phyloP scores from a whole-genome alignment of 2,797 vertebrate species.

The Threskiornis aethiopicus region DNA sequence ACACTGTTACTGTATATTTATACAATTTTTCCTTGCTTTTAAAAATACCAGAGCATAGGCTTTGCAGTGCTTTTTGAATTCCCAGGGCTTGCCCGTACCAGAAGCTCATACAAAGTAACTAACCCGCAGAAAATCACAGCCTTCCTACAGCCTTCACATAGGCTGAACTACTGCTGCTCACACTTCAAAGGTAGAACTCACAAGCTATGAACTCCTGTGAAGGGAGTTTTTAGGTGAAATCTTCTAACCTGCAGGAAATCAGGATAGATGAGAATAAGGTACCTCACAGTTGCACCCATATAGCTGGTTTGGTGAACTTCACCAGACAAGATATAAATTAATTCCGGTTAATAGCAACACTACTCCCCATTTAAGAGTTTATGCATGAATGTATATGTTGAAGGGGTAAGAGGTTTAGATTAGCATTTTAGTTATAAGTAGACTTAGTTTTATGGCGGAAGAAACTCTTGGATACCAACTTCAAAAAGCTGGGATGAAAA shows the following conservation, averaged over 20 bases:
- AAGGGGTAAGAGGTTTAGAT: not conserved
- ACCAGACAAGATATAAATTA: not conserved
- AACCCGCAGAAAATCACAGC: not conserved
- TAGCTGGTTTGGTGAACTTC: not conserved
- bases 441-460: not conserved
- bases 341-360: not conserved
- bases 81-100: not conserved
- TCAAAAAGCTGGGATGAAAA: not conserved
- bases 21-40: not conserved
- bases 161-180: not conserved
- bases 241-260: not conserved
- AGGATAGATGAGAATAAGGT: not conserved
- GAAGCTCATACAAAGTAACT: not conserved
- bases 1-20: not conserved
- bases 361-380: not conserved
- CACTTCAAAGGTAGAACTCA: not conserved
- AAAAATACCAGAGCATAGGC: not conserved
- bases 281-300: not conserved
- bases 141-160: not conserved
- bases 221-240: not conserved
- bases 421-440: not conserved
- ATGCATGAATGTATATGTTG: rapidly evolving
- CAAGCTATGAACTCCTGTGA: not conserved
- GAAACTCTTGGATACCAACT: not conserved
- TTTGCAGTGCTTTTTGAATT: not conserved